These are phyloP conservation scores for Drosophila algonquin DNA, from an alignment of 2,888 invertebrate species.

Conservation along the genomic window DNA sequence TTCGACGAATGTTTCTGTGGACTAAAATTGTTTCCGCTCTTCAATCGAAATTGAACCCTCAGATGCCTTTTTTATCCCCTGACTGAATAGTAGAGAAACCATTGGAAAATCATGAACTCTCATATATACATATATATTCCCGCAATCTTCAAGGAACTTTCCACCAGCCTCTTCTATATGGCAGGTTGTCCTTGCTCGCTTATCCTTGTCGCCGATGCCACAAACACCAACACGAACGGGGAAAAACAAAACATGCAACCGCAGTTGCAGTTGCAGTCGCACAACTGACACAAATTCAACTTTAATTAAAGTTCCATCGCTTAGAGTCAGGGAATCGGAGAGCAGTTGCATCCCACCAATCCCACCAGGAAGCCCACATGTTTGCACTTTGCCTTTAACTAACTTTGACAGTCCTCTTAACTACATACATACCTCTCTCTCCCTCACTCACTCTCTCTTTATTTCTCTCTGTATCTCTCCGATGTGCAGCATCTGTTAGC, in stretches of 20 bases:
- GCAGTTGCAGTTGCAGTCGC: slow-evolving; percentile 26
- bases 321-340: neutral
- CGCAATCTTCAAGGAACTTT: neutral
- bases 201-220: slow-evolving; percentile 8
- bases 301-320: slow-evolving; percentile 59
- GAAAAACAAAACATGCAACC: slow-evolving; percentile 19
- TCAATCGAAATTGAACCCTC: slow-evolving; percentile 33
- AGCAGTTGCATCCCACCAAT: slow-evolving; percentile 18
- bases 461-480: neutral
- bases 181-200: neutral
- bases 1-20: slow-evolving; percentile 28
- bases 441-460: neutral
- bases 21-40: slow-evolving; percentile 48
- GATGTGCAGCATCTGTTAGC: neutral
- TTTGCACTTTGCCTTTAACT: slow-evolving; percentile 57
- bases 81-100: neutral
- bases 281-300: slow-evolving; percentile 67
- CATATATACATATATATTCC: neutral
- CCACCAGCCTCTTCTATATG: neutral
- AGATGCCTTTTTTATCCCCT: neutral
- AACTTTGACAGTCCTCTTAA: slow-evolving; percentile 43
- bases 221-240: neutral
- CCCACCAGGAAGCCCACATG: slow-evolving; percentile 38
- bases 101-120: neutral
- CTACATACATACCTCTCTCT: neutral